A percentile compares a stretch with the other conserved stretches of the same genome.
Evolutionary conservation across 2,888 invertebrate species (phyloP).

Genomic region (Diploptera punctata): DNA sequence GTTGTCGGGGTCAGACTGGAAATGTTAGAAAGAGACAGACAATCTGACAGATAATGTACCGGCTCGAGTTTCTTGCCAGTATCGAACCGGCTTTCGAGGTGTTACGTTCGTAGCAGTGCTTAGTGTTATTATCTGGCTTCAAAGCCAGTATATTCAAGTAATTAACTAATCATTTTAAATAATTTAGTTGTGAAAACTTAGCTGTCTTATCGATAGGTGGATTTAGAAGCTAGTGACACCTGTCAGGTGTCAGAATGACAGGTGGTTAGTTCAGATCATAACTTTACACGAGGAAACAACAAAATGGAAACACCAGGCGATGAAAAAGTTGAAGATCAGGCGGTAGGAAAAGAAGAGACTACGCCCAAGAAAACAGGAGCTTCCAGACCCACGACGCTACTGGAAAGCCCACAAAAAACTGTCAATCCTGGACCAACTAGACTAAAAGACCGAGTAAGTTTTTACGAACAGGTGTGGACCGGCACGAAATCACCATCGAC

Average conservation of each 20-base stretch:
- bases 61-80: slow-evolving; percentile 31
- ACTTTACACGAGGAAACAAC: too few relatives aligned
- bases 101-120: background rate
- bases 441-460: slow-evolving; percentile 75
- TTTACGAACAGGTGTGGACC: slow-evolving; percentile 79
- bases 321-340: slow-evolving; percentile 10
- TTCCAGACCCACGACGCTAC: background rate
- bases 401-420: slow-evolving; percentile 40
- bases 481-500: slow-evolving; percentile 50
- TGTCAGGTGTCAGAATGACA: slow-evolving; percentile 18
- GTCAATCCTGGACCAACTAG: slow-evolving; percentile 54
- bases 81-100: slow-evolving; percentile 39
- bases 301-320: slow-evolving; percentile 29
- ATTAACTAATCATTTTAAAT: too few relatives aligned
- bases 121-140: too few relatives aligned
- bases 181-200: too few relatives aligned
- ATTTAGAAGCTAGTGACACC: background rate
- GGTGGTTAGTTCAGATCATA: too few relatives aligned
- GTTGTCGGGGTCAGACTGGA: slow-evolving; percentile 15
- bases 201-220: too few relatives aligned
- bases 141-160: too few relatives aligned
- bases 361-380: slow-evolving; percentile 43
- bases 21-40: slow-evolving; percentile 4
- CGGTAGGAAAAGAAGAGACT: slow-evolving; percentile 33
- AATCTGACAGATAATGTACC: slow-evolving; percentile 25